Evolutionary conservation across 2,113 vertebrate species (phyloP), one percentile per base, ranked within the genome.

Genomic region (Neoarius graeffei): DNA sequence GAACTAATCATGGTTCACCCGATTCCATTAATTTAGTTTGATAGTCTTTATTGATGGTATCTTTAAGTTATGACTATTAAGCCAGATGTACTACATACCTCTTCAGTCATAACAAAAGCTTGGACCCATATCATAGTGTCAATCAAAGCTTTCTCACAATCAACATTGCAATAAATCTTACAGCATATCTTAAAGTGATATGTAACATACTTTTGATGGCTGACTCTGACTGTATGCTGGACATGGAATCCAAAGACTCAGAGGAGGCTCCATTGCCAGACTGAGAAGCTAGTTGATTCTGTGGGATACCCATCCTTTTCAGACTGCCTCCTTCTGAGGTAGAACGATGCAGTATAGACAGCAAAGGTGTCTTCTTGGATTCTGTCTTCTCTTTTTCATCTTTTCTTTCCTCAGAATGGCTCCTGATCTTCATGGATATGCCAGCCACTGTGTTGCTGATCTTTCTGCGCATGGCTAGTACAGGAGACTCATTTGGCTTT

Each of bases 391-490:
- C 94, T 85, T 93, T 94, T 0, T 90, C 92, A 60, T 95, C 94
- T 91, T 87, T 94, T 83, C 96, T 95, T 89, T 96, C 97, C 84
- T 97, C 97, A 9, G 97, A 97, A 84, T 93, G 95, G 86, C 97
- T 97, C 56, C 97, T 97, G 10, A 98, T 93, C 81, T 97, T 96
- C 8, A 96, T 96, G 0, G 98, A 99, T n/a, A 99, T 95, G 0
- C 95, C 96, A 56, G 97, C 97, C 90, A 98, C 91, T 0, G 98
- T 98, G 87, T 95, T 96, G 60, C 98, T 97, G n/a, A 99, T 98
- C 94, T 97, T 97, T 92, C 96, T 95, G 66, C 97, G 95, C 94
- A 99, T 95, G 0, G 97, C 93, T 91, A 98, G 91, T 0, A 95
- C 97, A 0, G 98, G 98, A 0, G 98, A 99, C 69, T 97, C 96